Base-by-base conservation (phyloP, 2,888 invertebrate species). In the Fragum sueziense region DNA sequence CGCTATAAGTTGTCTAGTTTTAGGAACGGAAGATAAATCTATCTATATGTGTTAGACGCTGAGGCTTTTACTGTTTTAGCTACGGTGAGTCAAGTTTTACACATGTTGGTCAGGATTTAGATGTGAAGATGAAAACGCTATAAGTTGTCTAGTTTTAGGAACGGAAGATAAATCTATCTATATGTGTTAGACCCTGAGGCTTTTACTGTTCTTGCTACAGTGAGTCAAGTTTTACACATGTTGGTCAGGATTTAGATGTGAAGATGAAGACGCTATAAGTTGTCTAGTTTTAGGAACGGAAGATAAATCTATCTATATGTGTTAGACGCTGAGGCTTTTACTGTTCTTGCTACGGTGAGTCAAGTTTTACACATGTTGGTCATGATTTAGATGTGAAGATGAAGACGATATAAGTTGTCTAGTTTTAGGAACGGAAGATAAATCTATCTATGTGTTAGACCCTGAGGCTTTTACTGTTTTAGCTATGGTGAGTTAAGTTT, bases 231-330 rank as follows among this genome's bases (percentile, higher is more conserved):
- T n/a, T n/a, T n/a, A n/a, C n/a, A n/a, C n/a, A n/a, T n/a, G n/a
- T n/a, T n/a, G n/a, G n/a, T n/a, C n/a, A n/a, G n/a, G n/a, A n/a
- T n/a, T n/a, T n/a, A n/a, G n/a, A n/a, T n/a, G n/a, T n/a, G 95
- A 95, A 62, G 97, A 97, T 73, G 95, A 95, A 73, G 95, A 95
- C 90, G 95, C 96, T 0, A 95, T 97, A 0, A 96, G 97, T 88
- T 97, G 97, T 91, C 94, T 99, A 33, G 95, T 99, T 0, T 91
- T 98, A 27, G 98, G 97, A 0, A 97, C 98, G 0, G 99, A 99
- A 93, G 96, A 95, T 88, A 96, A 97, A 31, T 96, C 96, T 86
- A 94, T 99, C 70, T 95, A 96, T n/a, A n/a, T 85, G 94, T 98
- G 29, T 93, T 99, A 77, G 99, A 99, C 93, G 96, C 98, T 0